Percentiles rank a stretch among this genome's conserved stretches.
These are phyloP conservation scores for Sceliomorpha sp. DNA, from an alignment of 2,888 invertebrate species.

Conservation along the genomic window DNA sequence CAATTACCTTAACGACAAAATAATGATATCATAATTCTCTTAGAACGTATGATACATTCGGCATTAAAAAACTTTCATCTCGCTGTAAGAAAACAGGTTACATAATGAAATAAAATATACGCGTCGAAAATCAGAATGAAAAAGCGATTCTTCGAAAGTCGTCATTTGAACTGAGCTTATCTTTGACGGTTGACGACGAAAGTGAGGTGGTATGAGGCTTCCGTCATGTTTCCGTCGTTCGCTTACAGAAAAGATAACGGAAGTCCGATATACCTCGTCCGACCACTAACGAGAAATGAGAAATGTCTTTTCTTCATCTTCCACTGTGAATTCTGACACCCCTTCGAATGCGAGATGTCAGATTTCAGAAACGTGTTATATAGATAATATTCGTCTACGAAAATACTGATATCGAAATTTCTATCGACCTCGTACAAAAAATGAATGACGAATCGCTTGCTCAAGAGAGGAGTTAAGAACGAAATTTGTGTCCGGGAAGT, in stretches of 20 bases:
- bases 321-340: conserved; percentile 25
- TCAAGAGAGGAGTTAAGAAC: not conserved
- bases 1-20: conserved; percentile 43
- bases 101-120: not conserved
- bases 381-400: no score
- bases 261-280: conserved; percentile 69
- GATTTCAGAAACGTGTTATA: not conserved
- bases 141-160: conserved; percentile 23
- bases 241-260: conserved; percentile 74
- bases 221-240: conserved; percentile 68
- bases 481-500: no score
- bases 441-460: not conserved
- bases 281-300: conserved; percentile 78
- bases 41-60: no score
- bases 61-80: no score
- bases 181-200: conserved; percentile 77
- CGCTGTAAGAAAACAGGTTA: no score
- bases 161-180: conserved; percentile 69
- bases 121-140: no score
- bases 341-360: not conserved
- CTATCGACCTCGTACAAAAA: not conserved
- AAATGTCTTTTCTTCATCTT: conserved; percentile 73
- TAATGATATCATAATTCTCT: no score
- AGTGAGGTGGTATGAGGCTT: conserved; percentile 73
- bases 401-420: no score